A percentile compares a stretch with the other conserved stretches of the same genome.
phyloP scores from a whole-genome alignment of 2,113 vertebrate species.

The Halichoeres trimaculatus region DNA sequence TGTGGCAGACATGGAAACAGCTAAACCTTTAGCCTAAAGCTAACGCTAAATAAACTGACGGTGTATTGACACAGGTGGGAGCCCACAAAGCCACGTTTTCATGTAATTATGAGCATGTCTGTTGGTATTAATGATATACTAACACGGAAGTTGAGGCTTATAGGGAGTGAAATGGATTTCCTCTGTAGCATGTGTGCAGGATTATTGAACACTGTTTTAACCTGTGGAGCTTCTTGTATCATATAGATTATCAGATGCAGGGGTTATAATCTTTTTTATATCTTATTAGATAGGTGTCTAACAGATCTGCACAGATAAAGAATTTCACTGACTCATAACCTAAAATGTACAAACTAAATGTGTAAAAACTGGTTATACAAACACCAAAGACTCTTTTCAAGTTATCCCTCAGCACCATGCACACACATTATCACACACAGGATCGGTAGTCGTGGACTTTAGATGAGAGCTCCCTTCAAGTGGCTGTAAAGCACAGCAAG shows the following conservation, averaged over 20 bases:
- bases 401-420: no score
- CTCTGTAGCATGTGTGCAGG: conserved; percentile 13
- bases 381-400: no score
- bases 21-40: conserved; percentile 56
- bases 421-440: not conserved
- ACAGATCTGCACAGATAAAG: no score
- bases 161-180: conserved; percentile 32
- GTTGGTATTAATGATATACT: conserved; percentile 65
- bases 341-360: no score
- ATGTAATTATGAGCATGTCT: conserved; percentile 56
- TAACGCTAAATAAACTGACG: conserved; percentile 63
- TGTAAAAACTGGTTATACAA: no score
- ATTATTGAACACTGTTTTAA: conserved; percentile 10
- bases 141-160: conserved; percentile 27
- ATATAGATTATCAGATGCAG: not conserved
- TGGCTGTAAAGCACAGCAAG: conserved; percentile 30
- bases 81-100: conserved; percentile 48
- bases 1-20: conserved; percentile 54
- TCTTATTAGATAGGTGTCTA: no score
- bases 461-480: conserved; percentile 46
- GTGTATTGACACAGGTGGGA: conserved; percentile 74
- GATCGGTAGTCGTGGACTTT: not conserved
- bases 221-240: not conserved
- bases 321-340: no score
- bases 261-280: not conserved